Evolutionary conservation across 1,140 invertebrate genomes (phyloP).

Genomic region (Polypedilum pembai): DNA sequence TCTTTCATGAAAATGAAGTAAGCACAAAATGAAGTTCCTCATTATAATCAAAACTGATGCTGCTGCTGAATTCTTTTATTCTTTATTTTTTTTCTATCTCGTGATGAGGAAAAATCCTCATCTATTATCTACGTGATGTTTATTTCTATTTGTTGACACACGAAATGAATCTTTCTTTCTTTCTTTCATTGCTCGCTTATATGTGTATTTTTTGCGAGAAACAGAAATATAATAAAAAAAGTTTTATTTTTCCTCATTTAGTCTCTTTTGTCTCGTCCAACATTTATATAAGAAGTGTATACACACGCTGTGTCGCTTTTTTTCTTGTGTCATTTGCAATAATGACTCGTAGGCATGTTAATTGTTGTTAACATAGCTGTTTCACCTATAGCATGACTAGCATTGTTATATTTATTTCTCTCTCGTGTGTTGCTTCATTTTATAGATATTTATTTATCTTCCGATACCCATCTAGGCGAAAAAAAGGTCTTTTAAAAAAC

Average conservation of each 20-base stretch:
- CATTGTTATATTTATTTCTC: conserved; percentile 13
- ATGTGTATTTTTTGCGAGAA: not conserved
- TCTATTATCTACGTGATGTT: conserved; percentile 18
- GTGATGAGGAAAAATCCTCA: conserved; percentile 5
- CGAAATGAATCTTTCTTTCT: not conserved
- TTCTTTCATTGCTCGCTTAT: no score
- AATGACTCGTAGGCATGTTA: conserved; percentile 16
- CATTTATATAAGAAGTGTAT: not conserved
- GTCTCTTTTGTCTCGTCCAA: not conserved
- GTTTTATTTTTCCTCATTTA: not conserved
- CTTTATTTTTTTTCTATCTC: not conserved
- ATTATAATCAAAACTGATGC: not conserved
- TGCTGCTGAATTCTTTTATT: not conserved
- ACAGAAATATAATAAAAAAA: conserved; percentile 14
- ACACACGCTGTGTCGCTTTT: not conserved
- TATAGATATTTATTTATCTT: not conserved
- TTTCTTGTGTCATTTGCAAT: conserved; percentile 21
- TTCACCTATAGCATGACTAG: conserved; percentile 22
- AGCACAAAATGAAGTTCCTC: conserved; percentile 1
- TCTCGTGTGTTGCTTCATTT: not conserved
- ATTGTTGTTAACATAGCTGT: conserved; percentile 12
- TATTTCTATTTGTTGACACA: conserved; percentile 13
- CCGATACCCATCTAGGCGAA: not conserved
- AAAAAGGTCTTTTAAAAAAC: conserved; percentile 21
- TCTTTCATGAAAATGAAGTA: not conserved